These are phyloP conservation scores for Sinella curviseta DNA, from an alignment of 1,140 invertebrate species.

Conservation along the genomic window DNA sequence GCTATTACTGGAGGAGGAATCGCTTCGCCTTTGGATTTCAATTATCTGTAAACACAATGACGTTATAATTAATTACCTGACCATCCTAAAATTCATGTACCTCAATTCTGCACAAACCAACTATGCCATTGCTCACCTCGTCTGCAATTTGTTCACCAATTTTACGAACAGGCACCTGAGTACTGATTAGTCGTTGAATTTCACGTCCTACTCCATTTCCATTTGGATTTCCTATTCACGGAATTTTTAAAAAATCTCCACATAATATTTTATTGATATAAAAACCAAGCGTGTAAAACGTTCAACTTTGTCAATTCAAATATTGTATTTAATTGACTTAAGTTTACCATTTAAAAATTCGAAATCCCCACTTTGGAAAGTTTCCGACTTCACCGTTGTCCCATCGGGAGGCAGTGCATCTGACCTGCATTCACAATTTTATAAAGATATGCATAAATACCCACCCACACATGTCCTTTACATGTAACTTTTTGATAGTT, in stretches of 20 bases:
- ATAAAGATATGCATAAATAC: not conserved
- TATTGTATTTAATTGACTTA: too few species aligned
- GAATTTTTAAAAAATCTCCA: too few species aligned
- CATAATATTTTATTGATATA: too few species aligned
- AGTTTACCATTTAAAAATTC: slow-evolving; percentile 10
- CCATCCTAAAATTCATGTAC: not conserved
- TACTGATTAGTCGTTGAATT: slow-evolving; percentile 69
- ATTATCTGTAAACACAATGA: slow-evolving; percentile 51
- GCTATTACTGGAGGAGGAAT: slow-evolving; percentile 59
- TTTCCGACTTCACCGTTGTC: not conserved
- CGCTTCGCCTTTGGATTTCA: slow-evolving; percentile 60
- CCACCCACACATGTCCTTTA: too few species aligned
- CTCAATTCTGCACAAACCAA: too few species aligned
- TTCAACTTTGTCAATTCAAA: too few species aligned
- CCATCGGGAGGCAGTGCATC: not conserved
- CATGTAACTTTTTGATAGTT: too few species aligned
- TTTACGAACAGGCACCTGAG: slow-evolving; percentile 75
- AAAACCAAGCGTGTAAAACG: too few species aligned
- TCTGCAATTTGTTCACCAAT: slow-evolving; percentile 76
- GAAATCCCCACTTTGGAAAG: slow-evolving; percentile 9
- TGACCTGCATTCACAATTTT: not conserved
- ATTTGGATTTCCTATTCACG: slow-evolving; percentile 18
- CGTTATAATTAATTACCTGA: not conserved
- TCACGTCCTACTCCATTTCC: slow-evolving; percentile 56
- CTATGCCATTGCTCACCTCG: slow-evolving; percentile 58